These are phyloP conservation scores for Elgaria multicarinata DNA, from an alignment of 2,113 vertebrate genomes.

Conservation along the genomic window DNA sequence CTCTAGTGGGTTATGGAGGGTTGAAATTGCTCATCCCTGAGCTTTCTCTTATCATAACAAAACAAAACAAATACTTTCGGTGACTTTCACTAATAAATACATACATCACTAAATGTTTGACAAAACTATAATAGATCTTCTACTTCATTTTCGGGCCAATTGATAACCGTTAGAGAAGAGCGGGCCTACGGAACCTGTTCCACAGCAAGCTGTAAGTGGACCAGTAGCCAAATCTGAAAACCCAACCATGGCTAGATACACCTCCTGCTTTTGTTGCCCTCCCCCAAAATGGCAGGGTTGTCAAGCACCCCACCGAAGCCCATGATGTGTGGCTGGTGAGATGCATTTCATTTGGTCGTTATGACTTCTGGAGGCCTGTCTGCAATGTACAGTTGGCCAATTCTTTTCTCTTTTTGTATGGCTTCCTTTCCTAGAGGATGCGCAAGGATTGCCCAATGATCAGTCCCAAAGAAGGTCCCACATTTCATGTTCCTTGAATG, in stretches of 20 bases:
- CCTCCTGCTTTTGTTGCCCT: background rate
- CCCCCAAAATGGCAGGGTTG: background rate
- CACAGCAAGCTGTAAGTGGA: background rate
- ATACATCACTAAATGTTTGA: background rate
- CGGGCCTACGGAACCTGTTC: too few relatives aligned
- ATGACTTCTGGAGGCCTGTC: background rate
- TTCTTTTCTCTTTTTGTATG: background rate
- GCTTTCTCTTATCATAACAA: background rate
- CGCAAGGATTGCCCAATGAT: background rate
- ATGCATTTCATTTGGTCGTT: background rate
- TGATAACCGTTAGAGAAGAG: too few relatives aligned
- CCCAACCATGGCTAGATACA: background rate
- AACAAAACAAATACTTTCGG: background rate
- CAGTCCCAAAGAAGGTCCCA: background rate
- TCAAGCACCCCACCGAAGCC: background rate
- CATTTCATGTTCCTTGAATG: background rate
- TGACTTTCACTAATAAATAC: background rate
- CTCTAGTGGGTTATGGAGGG: too few relatives aligned
- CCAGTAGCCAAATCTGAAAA: background rate
- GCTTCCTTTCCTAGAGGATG: background rate
- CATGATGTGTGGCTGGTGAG: background rate
- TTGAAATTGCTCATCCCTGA: background rate
- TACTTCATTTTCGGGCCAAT: too few relatives aligned
- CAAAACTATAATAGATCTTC: too few relatives aligned
- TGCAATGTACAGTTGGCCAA: background rate